Base-by-base conservation (phyloP, 2,113 vertebrate species). In the Channa argus region DNA sequence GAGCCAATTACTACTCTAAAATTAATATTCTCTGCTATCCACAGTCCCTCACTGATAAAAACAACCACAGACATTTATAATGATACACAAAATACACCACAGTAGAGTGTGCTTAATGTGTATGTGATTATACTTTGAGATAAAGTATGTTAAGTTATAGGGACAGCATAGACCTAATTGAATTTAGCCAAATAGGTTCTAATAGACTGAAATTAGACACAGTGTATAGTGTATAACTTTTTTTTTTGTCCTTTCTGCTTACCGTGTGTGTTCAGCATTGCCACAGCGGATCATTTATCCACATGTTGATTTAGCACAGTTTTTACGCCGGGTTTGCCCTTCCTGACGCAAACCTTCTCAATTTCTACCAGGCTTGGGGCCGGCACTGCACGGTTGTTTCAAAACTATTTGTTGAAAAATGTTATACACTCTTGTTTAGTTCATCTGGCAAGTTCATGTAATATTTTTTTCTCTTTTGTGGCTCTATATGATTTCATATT, bases 11-110 rank as follows among this genome's bases (percentile, higher is more conserved):
- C 84, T 76, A 36, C 79, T 80, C 55, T 47, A 56, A 88, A 87
- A 88, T 89, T 59, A 72, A 80, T 88, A 89, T 87, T 74, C 70
- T 74, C 63, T 74, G 56, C 80, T 78, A 83, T 93, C 86, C 88
- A 79, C 85, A 81, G 65, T 66, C 65, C 72, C 72, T 86, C 73
- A 63, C 43, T 71, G 84, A 80, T 88, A 86, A 77, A 65, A 47
- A 77, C 34, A 83, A 88, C 77, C 61, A 72, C 68, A 64, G 43
- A 63, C 69, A 84, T 76, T 71, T 82, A 70, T 66, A 79, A 51
- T 37, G 60, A 58, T 37, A 41, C 37, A 71, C 33, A 44, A n/a
- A n/a, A 33, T 12, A 36, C 7, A 46, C 69, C 60, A 41, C 24
- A 3, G 15, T 63, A 70, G 54, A 49, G 33, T 62, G 33, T 39